These are phyloP conservation scores for Brachymystax lenok DNA, from an alignment of 2,797 vertebrate species.

Conservation along the genomic window DNA sequence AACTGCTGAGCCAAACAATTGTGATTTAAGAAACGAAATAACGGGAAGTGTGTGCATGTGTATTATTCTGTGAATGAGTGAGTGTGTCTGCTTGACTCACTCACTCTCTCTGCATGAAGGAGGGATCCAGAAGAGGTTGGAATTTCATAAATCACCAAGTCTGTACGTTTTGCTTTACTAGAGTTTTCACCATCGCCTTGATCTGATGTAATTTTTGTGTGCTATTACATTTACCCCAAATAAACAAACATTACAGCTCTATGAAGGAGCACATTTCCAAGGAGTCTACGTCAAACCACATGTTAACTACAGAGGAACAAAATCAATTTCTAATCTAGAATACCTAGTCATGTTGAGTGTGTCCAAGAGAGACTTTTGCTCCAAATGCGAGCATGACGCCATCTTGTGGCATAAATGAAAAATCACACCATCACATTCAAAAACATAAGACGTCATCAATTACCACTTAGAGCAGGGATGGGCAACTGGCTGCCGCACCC, in stretches of 20 bases:
- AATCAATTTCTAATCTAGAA: no score
- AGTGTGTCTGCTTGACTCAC: not conserved
- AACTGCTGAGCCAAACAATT: not conserved
- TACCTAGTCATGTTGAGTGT: not conserved
- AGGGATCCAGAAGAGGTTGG: not conserved
- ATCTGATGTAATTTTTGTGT: no score
- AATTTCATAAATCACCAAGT: not conserved
- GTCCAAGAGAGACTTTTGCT: not conserved
- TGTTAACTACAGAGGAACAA: not conserved
- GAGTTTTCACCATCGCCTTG: no score
- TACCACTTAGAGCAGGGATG: no score
- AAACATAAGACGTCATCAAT: no score
- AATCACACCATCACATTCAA: not conserved
- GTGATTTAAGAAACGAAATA: not conserved
- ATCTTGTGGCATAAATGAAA: conserved; percentile 7
- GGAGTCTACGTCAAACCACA: not conserved
- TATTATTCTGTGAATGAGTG: not conserved
- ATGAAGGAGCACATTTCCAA: not conserved
- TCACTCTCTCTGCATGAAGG: no score
- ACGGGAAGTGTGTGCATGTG: not conserved
- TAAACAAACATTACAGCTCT: conserved; percentile 1
- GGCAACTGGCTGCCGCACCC: no score
- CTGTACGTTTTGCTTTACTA: no score
- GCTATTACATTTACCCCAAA: not conserved
- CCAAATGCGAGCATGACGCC: not conserved